Evolutionary conservation across 2,888 invertebrate species (phyloP).

Genomic region (Acanthococcus lagerstroemiae): DNA sequence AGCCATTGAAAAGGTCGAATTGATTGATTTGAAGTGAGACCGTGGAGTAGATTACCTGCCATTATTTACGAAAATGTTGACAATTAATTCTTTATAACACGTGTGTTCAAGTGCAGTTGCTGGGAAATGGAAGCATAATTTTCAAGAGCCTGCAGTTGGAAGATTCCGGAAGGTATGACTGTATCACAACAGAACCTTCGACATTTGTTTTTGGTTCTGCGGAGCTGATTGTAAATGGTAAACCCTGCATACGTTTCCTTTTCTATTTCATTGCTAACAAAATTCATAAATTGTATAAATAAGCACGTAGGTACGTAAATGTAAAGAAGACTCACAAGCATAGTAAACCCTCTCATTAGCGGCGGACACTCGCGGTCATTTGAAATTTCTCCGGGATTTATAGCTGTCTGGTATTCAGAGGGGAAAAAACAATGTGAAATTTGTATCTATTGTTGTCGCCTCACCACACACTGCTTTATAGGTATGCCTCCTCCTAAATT

Average conservation of each 20-base stretch:
- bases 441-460: not conserved
- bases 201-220: conserved; percentile 12
- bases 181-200: conserved; percentile 10
- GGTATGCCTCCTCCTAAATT: not conserved
- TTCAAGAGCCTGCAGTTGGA: not conserved
- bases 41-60: not conserved
- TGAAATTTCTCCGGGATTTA: too few relatives aligned
- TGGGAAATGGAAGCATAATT: not conserved
- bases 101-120: not conserved
- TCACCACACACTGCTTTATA: not conserved
- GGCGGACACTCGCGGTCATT: too few relatives aligned
- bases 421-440: too few relatives aligned
- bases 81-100: not conserved
- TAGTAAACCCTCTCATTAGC: too few relatives aligned
- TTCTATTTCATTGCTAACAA: not conserved
- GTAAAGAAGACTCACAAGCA: too few relatives aligned
- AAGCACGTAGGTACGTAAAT: too few relatives aligned
- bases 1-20: too few relatives aligned
- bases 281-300: too few relatives aligned
- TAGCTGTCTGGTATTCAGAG: too few relatives aligned
- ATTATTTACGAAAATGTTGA: not conserved
- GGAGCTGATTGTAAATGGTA: conserved; percentile 19
- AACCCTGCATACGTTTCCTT: too few relatives aligned
- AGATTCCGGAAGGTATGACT: conserved; percentile 13
- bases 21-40: too few relatives aligned